Evolutionary conservation across 2,888 invertebrate species (phyloP), one percentile per base, ranked within the genome.

Genomic region (Oligia latruncula): DNA sequence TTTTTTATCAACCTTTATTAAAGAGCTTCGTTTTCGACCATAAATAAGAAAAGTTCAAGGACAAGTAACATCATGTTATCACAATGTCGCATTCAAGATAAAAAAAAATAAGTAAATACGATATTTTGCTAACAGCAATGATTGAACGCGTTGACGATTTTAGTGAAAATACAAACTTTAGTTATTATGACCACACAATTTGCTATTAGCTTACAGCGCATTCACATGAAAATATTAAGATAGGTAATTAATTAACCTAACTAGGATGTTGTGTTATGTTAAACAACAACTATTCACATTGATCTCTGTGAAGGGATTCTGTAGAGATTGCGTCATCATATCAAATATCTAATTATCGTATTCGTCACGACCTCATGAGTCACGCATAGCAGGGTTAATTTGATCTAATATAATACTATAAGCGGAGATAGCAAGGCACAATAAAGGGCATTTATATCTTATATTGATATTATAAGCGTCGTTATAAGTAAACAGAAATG

Each of bases 361-460:
- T 66, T 80, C 77, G 58, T 68, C 75, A 74, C 55, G 75, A 81
- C 60, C 73, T 75, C 49, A 77, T 86, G 86, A 87, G 74, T 87
- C 86, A 85, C n/a, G 35, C 74, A 66, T 52, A 35, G 72, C 77
- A 23, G 55, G 68, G 73, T 74, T 71, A 74, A 58, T 70, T 86
- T 71, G 65, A 72, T 77, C 71, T 74, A 60, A 71, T 76, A 76
- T 64, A 80, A 80, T 43, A 75, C 71, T 67, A 66, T 74, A 72
- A 85, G 73, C 71, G 52, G 62, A 78, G 77, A 83, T 85, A 83
- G 71, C 86, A 87, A 85, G 80, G 78, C 80, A 87, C 77, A 80
- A 80, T 67, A 77, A 62, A 80, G 70, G 35, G n/a, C 71, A 77
- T 71, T 72, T 84, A 77, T 84, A 71, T 64, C n/a, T 81, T 66